Percentiles rank a stretch among this genome's conserved stretches.
These are phyloP conservation scores for Cabera pusaria DNA, from an alignment of 2,888 invertebrate species.

Conservation along the genomic window DNA sequence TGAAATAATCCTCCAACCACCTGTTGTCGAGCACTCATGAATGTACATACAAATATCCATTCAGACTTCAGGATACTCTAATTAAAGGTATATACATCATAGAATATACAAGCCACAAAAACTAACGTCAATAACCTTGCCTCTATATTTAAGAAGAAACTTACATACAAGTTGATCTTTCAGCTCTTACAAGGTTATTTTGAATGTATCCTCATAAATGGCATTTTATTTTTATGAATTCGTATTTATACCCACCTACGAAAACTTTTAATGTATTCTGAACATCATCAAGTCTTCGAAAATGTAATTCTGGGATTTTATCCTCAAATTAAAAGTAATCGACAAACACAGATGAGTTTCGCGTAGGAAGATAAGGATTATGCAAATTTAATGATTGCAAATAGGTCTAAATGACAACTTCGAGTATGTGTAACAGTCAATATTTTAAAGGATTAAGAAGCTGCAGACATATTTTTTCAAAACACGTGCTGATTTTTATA, in stretches of 20 bases:
- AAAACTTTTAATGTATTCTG: conserved; percentile 38
- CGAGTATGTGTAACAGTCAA: not conserved
- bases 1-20: too few relatives aligned
- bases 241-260: conserved; percentile 45
- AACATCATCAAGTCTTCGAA: conserved; percentile 35
- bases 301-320: conserved; percentile 36
- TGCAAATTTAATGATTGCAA: conserved; percentile 30
- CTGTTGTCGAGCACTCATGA: too few relatives aligned
- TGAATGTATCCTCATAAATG: conserved; percentile 28
- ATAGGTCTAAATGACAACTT: conserved; percentile 7
- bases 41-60: too few relatives aligned
- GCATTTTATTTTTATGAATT: conserved; percentile 31
- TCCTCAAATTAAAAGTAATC: conserved; percentile 43
- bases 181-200: conserved; percentile 36
- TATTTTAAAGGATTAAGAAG: conserved; percentile 3
- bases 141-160: too few relatives aligned
- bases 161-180: conserved; percentile 26
- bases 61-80: too few relatives aligned
- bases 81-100: too few relatives aligned
- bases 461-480: too few relatives aligned
- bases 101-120: too few relatives aligned
- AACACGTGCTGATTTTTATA: too few relatives aligned
- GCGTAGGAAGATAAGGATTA: conserved; percentile 36
- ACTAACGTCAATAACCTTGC: too few relatives aligned
- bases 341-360: conserved; percentile 35